phyloP scores from a whole-genome alignment of 1,140 invertebrate genomes.

The Cydia pomonella region DNA sequence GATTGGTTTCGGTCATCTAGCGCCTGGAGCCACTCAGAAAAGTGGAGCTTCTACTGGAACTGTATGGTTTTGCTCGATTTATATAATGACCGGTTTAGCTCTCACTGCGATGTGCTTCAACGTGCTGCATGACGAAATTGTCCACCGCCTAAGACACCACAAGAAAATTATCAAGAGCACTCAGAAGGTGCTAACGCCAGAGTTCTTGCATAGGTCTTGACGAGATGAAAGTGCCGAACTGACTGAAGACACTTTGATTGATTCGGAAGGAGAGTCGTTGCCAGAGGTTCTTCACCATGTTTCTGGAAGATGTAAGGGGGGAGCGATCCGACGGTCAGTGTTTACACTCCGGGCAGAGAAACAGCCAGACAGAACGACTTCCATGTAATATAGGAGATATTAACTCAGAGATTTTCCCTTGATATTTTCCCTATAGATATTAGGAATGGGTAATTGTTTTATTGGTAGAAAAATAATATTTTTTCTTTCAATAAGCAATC shows the following conservation, averaged over 20 bases:
- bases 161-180: conserved; percentile 70
- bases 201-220: conserved; percentile 73
- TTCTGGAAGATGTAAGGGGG: conserved; percentile 58
- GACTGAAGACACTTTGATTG: conserved; percentile 72
- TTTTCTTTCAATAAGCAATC: conserved; percentile 11
- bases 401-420: conserved; percentile 2
- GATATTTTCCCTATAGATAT: conserved; percentile 24
- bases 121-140: conserved; percentile 96
- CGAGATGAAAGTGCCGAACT: conserved; percentile 72
- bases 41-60: conserved; percentile 83
- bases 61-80: conserved; percentile 95
- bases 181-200: conserved; percentile 71
- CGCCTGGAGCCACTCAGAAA: conserved; percentile 87
- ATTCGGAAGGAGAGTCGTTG: conserved; percentile 67
- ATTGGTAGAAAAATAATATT: not conserved
- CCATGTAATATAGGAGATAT: conserved; percentile 49
- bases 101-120: conserved; percentile 99
- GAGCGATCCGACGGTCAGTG: conserved; percentile 63
- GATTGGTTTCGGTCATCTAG: conserved; percentile 94
- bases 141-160: conserved; percentile 87
- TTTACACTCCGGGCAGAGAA: conserved; percentile 67
- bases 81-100: conserved; percentile 97
- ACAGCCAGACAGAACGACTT: conserved; percentile 62
- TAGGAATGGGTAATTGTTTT: not conserved
- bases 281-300: conserved; percentile 73